These are phyloP conservation scores for Lophius americanus DNA, from an alignment of 2,797 vertebrate species.

Conservation along the genomic window DNA sequence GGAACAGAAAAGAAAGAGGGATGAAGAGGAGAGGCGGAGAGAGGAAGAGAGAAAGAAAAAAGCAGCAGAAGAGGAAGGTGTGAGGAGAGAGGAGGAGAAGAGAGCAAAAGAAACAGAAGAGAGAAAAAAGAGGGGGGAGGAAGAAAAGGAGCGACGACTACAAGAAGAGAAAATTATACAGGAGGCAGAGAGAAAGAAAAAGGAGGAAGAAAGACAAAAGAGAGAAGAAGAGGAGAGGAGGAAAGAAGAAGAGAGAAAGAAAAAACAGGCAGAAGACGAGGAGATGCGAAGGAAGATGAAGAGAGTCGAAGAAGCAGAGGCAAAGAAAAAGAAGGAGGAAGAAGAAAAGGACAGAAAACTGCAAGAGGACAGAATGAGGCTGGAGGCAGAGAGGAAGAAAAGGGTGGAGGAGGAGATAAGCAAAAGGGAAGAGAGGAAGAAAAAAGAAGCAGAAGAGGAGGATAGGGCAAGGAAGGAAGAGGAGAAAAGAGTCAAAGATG, in stretches of 20 bases:
- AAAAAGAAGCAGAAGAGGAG: not conserved
- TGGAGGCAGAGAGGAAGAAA: not conserved
- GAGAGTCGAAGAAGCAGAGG: constrained; percentile 44
- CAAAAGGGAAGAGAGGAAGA: not conserved
- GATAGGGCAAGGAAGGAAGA: constrained; percentile 5
- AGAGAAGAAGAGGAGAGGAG: constrained; percentile 7
- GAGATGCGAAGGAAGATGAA: not conserved
- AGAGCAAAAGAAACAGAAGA: constrained; percentile 5
- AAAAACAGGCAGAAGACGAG: not conserved
- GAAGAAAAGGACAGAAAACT: constrained; percentile 4
- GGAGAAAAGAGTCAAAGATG: constrained; percentile 11
- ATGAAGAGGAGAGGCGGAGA: constrained; percentile 10
- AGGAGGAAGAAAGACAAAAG: not conserved
- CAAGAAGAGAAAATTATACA: not conserved
- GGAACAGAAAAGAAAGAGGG: constrained; percentile 13
- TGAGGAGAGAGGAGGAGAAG: constrained; percentile 1
- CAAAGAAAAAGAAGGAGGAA: constrained; percentile 42
- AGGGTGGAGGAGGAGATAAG: constrained; percentile 19
- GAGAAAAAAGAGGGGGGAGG: constrained; percentile 40
- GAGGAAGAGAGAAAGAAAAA: constrained; percentile 3
- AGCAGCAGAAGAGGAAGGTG: constrained; percentile 25
- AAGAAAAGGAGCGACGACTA: not conserved
- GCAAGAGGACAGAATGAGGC: constrained; percentile 41
- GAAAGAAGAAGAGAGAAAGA: not conserved
- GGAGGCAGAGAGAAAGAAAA: constrained; percentile 8